Evolutionary conservation across 2,113 vertebrate species (phyloP), one percentile per base, ranked within the genome.

Genomic region (Glaucomys volans): DNA sequence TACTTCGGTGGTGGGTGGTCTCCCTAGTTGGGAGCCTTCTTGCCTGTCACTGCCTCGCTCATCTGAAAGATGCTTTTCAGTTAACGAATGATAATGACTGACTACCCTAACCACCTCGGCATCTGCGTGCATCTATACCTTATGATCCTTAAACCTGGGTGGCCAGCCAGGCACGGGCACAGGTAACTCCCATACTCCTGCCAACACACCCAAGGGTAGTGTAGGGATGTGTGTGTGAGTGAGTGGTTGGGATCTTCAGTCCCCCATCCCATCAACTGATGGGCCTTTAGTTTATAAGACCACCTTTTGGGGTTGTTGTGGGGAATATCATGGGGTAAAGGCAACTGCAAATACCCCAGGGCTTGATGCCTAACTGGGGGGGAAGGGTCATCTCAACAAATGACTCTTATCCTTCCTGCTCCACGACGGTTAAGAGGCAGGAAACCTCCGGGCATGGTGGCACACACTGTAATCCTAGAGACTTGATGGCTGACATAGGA

Each of bases 61-160:
- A 94, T 66, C 64, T 95, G 85, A 91, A 87, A 81, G 54, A 76
- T 22, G 24, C 81, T 28, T 82, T 28, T 24, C 50, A 59, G 76
- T 91, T 91, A 67, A 87, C 62, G 71, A 96, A 93, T n/a, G 77
- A 79, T 71, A 74, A 76, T 62, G 91, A 74, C 69, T 57, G 75
- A 5, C 28, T 72, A 18, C 12, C 52, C 11, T 62, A 30, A 1
- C 64, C 4, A 57, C 40, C 67, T 69, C 9, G 1, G 8, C 72
- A 42, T 47, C 52, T 35, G 42, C 24, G 69, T 66, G 42, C 26
- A 86, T 83, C 86, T 94, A 79, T 28, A 59, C 67, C 77, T 97
- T 92, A 87, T 59, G 67, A 64, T 24, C n/a, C 32, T 84, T 89
- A 77, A 89, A 40, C 42, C 16, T 4, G 44, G 52, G 40, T 28